Base-by-base conservation (phyloP, 1,140 invertebrate species). In the Bursaphelenchus mucronatus region DNA sequence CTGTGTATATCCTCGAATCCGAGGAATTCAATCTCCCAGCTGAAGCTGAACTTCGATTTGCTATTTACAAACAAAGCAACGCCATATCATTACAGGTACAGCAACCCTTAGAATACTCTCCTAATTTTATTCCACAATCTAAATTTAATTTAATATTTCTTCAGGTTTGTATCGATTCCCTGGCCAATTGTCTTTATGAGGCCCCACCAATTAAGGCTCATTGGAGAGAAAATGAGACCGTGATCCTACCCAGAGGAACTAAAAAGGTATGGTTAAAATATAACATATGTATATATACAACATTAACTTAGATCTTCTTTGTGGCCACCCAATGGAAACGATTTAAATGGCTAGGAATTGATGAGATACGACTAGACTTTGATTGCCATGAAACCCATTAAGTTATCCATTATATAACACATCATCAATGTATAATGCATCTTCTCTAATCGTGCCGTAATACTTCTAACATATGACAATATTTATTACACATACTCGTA, bases 321-420 rank as follows among this genome's bases (percentile, higher is more conserved):
- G 65, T 67, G 15, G 65, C 65, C n/a, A 67, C 46, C 15, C 65
- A 67, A 55, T 67, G 63, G 65, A 67, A 67, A 41, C 65, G 61
- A 21, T 54, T 66, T 51, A 67, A 67, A 54, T 66, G 65, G 65
- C 47, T 67, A 11, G 65, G 61, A 45, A 54, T 67, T 19, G 65
- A 67, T 49, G 66, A 67, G 39, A 67, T 67, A 2, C 13, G 39
- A 13, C 19, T 64, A 30, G 30, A 30, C 30, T 30, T 30, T 30
- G 30, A 30, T 30, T 30, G 30, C 30, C 30, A 30, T 30, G 30
- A 30, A 30, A 30, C 30, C 30, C 30, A 30, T 30, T 30, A 30
- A 30, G 1, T 30, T 30, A 30, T 1, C 30, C 30, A 30, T 30
- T 30, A 30, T 30, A 30, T 30, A 3, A 5, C 30, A 30, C 30